Evolutionary conservation across 37 sponge, comb jelly and placozoan species (phyloP), one percentile per base, ranked within the genome.

Genomic region (Halichondria panicea): DNA sequence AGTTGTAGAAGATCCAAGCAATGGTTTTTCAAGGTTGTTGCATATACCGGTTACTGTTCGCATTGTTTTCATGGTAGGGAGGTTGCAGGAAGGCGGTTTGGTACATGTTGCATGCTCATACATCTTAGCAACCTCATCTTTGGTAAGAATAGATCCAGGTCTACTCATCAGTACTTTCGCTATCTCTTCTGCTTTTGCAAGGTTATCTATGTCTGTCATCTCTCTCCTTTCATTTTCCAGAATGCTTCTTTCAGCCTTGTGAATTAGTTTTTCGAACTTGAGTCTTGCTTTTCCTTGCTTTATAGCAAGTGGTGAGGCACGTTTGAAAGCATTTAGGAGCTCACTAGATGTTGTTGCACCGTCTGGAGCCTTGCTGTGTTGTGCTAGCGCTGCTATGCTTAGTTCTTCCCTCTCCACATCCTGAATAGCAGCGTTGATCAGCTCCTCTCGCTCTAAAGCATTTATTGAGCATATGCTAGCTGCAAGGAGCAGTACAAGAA

Each of bases 31-130:
- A 4, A 86, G 60, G 65, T 97, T 97, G 75, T 97, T 97, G 62
- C 99, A 97, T 27, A 84, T 85, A 3, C 95, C 99, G 52, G 92
- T 86, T 3, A 83, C 60, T 22, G 85, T 89, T 27, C 99, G 77
- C 18, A 33, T 6, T 15, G 11, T 4, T 6, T 64, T 30, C 33
- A 7, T 5, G 39, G 18, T 7, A 8, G 13, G 11, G 12, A 6
- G 5, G 6, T 64, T 64, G 65, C 65, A 64, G 32, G 7, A 36
- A 48, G 52, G 15, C n/a, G 28, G 28, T 30, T 6, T 12, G 4
- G 28, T 6, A 31, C 59, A 58, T 22, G 6, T 15, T 7, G n/a
- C 7, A 6, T 12, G 7, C 28, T 58, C 28, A 31, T 58, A 12
- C n/a, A 58, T 7, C 11, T 22, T 15, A 18, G 7, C 6, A 7